Conservation (phyloP, 2,797 vertebrate species). For the Phrynocephalus guinanensis region DNA sequence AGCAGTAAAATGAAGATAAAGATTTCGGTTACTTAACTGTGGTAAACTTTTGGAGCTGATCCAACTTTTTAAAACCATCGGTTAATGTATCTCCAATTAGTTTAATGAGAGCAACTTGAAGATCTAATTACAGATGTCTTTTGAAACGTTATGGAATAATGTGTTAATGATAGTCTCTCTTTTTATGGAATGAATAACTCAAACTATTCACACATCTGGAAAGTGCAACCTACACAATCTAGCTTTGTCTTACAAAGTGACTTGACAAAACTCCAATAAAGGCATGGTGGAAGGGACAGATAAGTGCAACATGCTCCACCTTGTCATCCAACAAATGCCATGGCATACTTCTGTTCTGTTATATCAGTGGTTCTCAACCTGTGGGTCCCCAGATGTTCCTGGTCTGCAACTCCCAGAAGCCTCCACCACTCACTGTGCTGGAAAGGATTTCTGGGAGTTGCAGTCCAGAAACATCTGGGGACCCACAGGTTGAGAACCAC, state of each 20-base stretch:
- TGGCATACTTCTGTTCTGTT: not conserved
- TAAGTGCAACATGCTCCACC: not conserved
- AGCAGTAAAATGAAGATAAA: not conserved
- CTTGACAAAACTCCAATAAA: not conserved
- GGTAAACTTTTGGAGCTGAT: not conserved
- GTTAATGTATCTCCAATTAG: constrained; percentile 23
- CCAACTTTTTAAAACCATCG: not conserved
- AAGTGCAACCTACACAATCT: not conserved
- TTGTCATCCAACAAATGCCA: not conserved
- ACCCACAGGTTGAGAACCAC: no score
- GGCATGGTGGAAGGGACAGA: not conserved
- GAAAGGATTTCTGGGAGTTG: no score
- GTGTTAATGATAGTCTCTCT: not conserved
- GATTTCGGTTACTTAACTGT: not conserved
- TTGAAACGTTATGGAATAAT: constrained; percentile 14
- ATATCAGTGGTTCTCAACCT: no score
- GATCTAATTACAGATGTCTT: constrained; percentile 10
- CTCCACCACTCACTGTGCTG: no score
- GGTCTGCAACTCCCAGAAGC: no score
- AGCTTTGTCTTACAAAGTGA: not conserved
- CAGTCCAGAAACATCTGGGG: no score
- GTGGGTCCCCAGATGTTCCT: no score
- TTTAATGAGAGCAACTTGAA: constrained; percentile 27
- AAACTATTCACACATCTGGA: not conserved
- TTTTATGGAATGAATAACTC: not conserved